These are phyloP conservation scores for Tetanocera ferruginea DNA, from an alignment of 2,888 invertebrate species.

Conservation along the genomic window DNA sequence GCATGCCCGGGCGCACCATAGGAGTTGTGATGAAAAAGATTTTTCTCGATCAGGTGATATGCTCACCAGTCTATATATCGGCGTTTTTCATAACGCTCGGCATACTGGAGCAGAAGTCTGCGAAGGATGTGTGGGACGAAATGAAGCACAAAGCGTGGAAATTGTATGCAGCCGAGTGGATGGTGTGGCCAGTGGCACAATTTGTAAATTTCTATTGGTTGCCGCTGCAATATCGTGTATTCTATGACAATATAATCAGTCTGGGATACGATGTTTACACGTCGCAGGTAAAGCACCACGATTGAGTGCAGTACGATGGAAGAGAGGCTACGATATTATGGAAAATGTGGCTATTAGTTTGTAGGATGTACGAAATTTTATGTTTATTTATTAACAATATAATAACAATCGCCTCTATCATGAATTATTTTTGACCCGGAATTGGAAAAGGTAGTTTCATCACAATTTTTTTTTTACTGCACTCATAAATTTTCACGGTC, in stretches of 20 bases:
- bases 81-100: conserved; percentile 84
- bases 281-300: conserved; percentile 80
- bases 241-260: conserved; percentile 89
- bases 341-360: background rate
- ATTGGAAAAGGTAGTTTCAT: too few relatives aligned
- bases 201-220: conserved; percentile 91
- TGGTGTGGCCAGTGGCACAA: conserved; percentile 94
- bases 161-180: conserved; percentile 89
- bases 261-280: conserved; percentile 89
- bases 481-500: too few relatives aligned
- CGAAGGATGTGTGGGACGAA: conserved; percentile 76
- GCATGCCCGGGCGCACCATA: conserved; percentile 79
- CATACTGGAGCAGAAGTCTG: conserved; percentile 76
- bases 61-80: conserved; percentile 84
- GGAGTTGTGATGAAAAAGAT: conserved; percentile 81
- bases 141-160: conserved; percentile 81
- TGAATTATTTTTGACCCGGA: too few relatives aligned
- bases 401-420: too few relatives aligned
- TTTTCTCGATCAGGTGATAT: conserved; percentile 84
- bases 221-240: conserved; percentile 84
- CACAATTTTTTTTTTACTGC: too few relatives aligned
- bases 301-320: conserved; percentile 22
- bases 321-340: too few relatives aligned
- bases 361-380: background rate
- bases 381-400: too few relatives aligned